phyloP scores from a whole-genome alignment of 1,140 invertebrate species.

The Brachionus asplanchnoidis region DNA sequence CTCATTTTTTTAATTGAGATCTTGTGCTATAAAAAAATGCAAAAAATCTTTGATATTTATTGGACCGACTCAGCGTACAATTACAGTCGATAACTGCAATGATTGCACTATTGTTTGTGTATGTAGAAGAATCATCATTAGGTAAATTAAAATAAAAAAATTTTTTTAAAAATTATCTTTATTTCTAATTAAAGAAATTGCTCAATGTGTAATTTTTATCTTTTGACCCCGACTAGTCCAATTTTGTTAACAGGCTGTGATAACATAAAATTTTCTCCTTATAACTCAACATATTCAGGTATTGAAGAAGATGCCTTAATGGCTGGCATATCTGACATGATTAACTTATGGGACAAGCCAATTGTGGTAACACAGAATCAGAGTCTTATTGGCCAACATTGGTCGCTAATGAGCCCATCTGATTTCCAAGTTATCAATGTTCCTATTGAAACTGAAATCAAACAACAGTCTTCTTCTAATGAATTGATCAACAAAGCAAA shows the following conservation, averaged over 20 bases:
- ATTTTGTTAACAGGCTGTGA: conserved; percentile 37
- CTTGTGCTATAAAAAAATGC: conserved; percentile 33
- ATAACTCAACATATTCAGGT: conserved; percentile 15
- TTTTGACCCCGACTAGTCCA: conserved; percentile 14
- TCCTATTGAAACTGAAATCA: background rate
- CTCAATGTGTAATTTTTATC: conserved; percentile 37
- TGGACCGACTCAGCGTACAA: conserved; percentile 23
- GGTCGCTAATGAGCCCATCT: conserved; percentile 20
- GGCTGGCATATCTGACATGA: background rate
- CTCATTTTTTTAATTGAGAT: conserved; percentile 14
- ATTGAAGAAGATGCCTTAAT: conserved; percentile 8
- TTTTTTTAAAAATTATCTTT: background rate
- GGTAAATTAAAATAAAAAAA: background rate
- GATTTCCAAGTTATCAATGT: conserved; percentile 16
- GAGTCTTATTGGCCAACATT: background rate
- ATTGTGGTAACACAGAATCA: conserved; percentile 37
- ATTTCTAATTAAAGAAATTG: background rate
- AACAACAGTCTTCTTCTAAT: background rate
- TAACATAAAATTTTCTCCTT: conserved; percentile 26
- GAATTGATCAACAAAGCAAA: conserved; percentile 15
- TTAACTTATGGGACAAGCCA: conserved; percentile 37
- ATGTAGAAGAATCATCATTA: conserved; percentile 18
- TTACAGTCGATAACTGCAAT: conserved; percentile 17
- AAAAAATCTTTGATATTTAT: conserved; percentile 23
- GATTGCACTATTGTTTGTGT: conserved; percentile 8